phyloP scores from a whole-genome alignment of 2,113 vertebrate species.

The Macrotus californicus region DNA sequence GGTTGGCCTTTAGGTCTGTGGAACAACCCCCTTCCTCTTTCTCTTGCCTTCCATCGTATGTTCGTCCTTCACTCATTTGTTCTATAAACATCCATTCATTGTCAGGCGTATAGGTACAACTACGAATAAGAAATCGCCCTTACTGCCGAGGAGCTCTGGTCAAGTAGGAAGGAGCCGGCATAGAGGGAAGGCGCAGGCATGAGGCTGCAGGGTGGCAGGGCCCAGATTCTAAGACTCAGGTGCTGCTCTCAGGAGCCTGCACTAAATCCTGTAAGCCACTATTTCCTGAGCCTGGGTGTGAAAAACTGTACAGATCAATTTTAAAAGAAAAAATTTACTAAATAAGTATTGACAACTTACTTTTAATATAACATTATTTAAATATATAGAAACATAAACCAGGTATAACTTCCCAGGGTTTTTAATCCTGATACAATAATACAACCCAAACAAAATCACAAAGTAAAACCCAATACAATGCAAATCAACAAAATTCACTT shows the following conservation, averaged over 20 bases:
- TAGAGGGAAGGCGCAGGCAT: neutral
- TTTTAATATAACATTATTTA: neutral
- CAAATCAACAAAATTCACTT: neutral
- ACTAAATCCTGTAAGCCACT: neutral
- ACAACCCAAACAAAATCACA: neutral
- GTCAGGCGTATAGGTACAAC: neutral
- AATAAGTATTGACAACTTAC: neutral
- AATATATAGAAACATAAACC: neutral
- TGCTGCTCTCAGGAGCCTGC: neutral
- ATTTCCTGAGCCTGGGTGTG: neutral
- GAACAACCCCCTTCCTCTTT: neutral
- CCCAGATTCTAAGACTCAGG: fast-evolving
- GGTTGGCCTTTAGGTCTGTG: neutral
- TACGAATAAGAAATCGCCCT: neutral
- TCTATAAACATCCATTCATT: neutral
- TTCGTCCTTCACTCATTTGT: neutral
- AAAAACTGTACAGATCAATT: neutral
- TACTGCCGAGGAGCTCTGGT: neutral
- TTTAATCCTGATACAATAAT: neutral
- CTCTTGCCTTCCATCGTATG: neutral
- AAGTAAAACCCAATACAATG: neutral
- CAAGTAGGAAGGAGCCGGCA: neutral
- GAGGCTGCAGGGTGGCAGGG: neutral
- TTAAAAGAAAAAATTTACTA: neutral
- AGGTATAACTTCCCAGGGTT: neutral